A percentile compares a stretch with the other conserved stretches of the same genome.
These are phyloP conservation scores for Potamarius usumacintae DNA, from an alignment of 2,113 vertebrate species.

Conservation along the genomic window DNA sequence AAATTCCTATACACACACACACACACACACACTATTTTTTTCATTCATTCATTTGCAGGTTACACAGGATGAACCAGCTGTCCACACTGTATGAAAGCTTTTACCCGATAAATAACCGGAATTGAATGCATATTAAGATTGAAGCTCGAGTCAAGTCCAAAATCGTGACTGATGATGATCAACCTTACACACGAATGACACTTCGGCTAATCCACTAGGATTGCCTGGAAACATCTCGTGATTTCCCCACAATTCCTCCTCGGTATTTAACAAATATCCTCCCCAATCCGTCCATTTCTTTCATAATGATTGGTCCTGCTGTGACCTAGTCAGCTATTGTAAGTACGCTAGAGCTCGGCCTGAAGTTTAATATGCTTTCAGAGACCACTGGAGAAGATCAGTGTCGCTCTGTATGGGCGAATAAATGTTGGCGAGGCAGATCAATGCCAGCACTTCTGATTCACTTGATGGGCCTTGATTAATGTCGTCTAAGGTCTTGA, in stretches of 20 bases:
- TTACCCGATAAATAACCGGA: neutral
- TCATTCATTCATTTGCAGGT: neutral
- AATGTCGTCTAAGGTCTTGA: slow-evolving; percentile 3
- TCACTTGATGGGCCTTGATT: slow-evolving; percentile 6
- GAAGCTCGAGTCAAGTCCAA: no score
- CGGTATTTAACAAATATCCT: neutral
- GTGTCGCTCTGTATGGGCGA: slow-evolving; percentile 12
- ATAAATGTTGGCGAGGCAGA: slow-evolving; percentile 14
- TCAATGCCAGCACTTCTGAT: slow-evolving; percentile 7
- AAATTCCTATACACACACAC: no score
- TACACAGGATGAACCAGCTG: neutral
- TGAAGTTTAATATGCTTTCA: slow-evolving; percentile 29
- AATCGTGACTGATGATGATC: neutral
- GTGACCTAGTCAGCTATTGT: slow-evolving; percentile 33
- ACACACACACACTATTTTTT: no score
- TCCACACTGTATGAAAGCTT: neutral
- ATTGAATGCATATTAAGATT: neutral
- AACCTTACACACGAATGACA: neutral
- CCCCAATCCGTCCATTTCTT: no score
- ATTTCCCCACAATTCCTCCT: neutral
- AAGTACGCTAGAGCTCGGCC: neutral
- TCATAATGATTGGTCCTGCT: neutral
- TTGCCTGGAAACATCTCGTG: neutral
- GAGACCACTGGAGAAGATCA: slow-evolving; percentile 23
- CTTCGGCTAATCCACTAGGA: neutral